Base-by-base conservation (phyloP, 2,113 vertebrate genomes). In the Sturnus vulgaris region DNA sequence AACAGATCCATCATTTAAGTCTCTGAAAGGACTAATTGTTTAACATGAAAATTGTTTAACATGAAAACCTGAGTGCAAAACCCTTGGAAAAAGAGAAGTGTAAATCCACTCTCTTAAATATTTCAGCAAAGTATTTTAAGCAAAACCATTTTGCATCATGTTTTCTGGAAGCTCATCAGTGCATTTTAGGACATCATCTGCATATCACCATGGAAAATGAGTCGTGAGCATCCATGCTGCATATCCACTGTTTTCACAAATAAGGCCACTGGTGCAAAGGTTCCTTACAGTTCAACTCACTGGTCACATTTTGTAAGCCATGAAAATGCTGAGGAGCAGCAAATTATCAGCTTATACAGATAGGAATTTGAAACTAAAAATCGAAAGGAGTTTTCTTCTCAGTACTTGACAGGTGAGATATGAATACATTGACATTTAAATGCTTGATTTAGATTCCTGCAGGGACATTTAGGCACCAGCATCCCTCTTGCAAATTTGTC, bases 351-450 rank as follows among this genome's bases (percentile, higher is more conserved):
- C 3, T 85, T 68, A n/a, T 28, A 33, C 14, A 72, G 28, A 61
- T 50, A 88, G 1, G 50, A 90, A 92, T 73, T 15, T 65, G 33
- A 55, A 90, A 73, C 37, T 57, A 42, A 80, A 61, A 55, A 66
- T 77, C 59, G 50, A 55, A 65, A 80, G 23, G 28, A 80, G n/a
- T 77, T 90, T 86, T 90, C 22, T 72, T 79, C 71, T 77, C 68
- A 33, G 79, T 53, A 86, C 64, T 33, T 79, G 50, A 77, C 71
- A 94, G 79, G 88, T 80, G 71, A 96, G 82, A 42, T 92, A 83
- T 82, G 96, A 97, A 96, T 94, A 88, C 85, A 94, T 66, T 96
- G 90, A 94, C 95, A 96, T 97, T 96, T 95, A 90, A 90, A 83
- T 73, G 50, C 88, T 88, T 93, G 75, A 93, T 95, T 93, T 88